Conservation (phyloP, 1,140 invertebrate species). For the Dufourea novaeangliae region DNA sequence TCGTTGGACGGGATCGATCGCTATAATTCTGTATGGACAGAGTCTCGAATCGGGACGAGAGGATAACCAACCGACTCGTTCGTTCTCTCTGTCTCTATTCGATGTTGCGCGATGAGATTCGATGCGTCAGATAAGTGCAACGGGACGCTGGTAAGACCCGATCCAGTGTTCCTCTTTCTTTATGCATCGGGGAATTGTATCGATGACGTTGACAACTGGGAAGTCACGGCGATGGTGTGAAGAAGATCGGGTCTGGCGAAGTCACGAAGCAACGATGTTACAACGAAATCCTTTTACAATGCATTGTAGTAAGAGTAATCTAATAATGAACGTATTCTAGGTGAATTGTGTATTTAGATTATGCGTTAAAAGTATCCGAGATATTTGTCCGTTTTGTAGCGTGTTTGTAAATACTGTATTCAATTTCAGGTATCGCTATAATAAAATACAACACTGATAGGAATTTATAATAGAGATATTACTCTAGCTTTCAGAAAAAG, state of each 20-base stretch:
- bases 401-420: too few relatives aligned
- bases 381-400: too few relatives aligned
- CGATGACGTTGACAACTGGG: not conserved
- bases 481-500: too few relatives aligned
- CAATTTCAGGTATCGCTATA: too few relatives aligned
- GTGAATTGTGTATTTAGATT: too few relatives aligned
- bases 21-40: slow-evolving; percentile 1
- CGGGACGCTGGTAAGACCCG: not conserved
- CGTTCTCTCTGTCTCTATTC: not conserved
- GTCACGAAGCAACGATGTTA: too few relatives aligned
- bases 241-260: not conserved
- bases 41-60: not conserved
- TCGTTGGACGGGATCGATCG: slow-evolving; percentile 18
- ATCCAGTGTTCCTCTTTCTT: not conserved
- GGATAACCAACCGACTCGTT: too few relatives aligned
- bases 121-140: slow-evolving; percentile 28
- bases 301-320: too few relatives aligned
- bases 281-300: too few relatives aligned
- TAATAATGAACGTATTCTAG: too few relatives aligned
- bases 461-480: too few relatives aligned
- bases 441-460: too few relatives aligned
- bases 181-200: not conserved
- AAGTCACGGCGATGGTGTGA: slow-evolving; percentile 13
- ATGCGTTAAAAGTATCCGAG: not conserved
- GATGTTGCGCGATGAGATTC: slow-evolving; percentile 30